Conservation (phyloP, 1,140 invertebrate species). For the Tetramorium parvispinum region DNA sequence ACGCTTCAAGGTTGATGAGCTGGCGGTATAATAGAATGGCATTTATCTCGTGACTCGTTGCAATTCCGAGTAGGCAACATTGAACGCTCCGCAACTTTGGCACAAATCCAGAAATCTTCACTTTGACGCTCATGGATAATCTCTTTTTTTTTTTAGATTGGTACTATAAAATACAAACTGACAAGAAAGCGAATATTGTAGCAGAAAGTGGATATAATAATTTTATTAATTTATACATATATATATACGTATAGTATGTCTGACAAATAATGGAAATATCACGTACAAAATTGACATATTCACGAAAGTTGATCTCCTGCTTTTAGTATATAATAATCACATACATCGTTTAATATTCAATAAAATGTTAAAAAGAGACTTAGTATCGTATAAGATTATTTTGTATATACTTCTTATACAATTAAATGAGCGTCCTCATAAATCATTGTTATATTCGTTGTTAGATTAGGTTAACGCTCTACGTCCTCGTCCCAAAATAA, state of each 20-base stretch:
- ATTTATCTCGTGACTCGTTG: conserved; percentile 44
- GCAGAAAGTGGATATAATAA: not conserved
- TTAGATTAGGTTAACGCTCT: conserved; percentile 76
- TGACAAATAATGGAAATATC: not conserved
- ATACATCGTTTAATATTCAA: not conserved
- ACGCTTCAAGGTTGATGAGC: conserved; percentile 47
- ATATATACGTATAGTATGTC: not conserved
- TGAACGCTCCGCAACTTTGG: conserved; percentile 25
- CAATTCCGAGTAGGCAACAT: conserved; percentile 34
- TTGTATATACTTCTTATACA: not conserved
- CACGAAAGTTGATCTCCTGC: not conserved
- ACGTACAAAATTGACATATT: not conserved
- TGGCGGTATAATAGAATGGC: conserved; percentile 43
- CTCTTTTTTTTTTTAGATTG: not conserved
- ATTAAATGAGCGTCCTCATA: not conserved
- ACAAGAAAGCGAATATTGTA: not conserved
- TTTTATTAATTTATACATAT: not conserved
- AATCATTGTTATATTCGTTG: conserved; percentile 5
- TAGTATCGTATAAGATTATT: not conserved
- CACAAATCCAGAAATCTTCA: conserved; percentile 35
- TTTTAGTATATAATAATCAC: not conserved
- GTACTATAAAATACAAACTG: not conserved
- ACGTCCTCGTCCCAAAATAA: conserved; percentile 77
- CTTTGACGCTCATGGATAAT: not conserved
- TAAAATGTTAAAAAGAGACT: not conserved